Evolutionary conservation across 1,140 invertebrate species (phyloP).

Genomic region (Spodoptera litura): DNA sequence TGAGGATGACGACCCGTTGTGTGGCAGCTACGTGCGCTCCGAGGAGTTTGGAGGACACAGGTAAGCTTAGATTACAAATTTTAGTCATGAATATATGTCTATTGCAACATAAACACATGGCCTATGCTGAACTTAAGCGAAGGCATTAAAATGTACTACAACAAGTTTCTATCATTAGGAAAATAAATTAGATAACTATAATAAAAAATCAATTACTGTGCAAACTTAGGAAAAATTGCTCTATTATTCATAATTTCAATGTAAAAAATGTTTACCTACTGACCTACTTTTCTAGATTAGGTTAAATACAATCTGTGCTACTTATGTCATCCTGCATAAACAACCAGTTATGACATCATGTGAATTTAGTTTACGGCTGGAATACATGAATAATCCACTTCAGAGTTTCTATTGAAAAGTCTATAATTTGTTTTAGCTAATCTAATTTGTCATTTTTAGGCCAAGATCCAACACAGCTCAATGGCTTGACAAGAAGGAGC

Average conservation of each 20-base stretch:
- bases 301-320: neutral
- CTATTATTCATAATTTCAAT: no score
- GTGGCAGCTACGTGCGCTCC: conserved; percentile 86
- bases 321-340: neutral
- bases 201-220: no score
- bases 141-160: no score
- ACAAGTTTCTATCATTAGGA: no score
- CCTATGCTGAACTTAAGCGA: neutral
- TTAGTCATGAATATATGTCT: neutral
- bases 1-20: conserved; percentile 90
- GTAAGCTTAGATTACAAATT: conserved; percentile 34
- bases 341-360: conserved; percentile 1
- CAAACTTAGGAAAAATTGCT: no score
- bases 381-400: neutral
- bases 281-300: conserved; percentile 10
- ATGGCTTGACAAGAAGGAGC: conserved; percentile 95
- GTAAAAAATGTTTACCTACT: neutral
- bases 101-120: neutral
- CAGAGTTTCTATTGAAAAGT: neutral
- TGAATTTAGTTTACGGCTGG: neutral
- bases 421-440: neutral
- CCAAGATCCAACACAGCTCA: conserved; percentile 93
- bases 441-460: conserved; percentile 29
- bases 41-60: conserved; percentile 91
- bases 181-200: no score